Base-by-base conservation (phyloP, 1,140 invertebrate genomes). In the Hypothenemus hampei region DNA sequence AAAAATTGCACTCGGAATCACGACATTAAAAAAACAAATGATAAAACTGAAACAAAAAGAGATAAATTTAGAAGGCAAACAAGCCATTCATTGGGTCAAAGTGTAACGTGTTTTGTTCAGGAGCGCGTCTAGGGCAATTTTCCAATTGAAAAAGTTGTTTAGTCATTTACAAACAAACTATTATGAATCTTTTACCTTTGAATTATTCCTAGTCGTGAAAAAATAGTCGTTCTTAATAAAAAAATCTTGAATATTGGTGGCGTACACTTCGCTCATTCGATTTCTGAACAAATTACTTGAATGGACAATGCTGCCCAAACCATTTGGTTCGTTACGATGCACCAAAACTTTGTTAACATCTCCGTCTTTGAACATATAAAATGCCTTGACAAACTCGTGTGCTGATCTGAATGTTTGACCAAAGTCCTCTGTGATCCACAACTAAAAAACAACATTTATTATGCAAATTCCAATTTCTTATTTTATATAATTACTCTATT, bases 211-310 rank as follows among this genome's bases (percentile, higher is more conserved):
- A 0, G 85, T 87, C 0, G 84, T 89, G 74, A 94, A 93, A 80
- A 92, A 83, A 66, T 86, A 93, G 57, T 91, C 85, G 5, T 83
- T 87, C 65, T 81, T 83, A 3, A 91, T 78, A 67, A 88, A 83
- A 71, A 94, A 91, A 63, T 93, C 86, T 65, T 86, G 80, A 4
- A 91, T 82, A 57, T 84, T 78, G 0, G 75, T 73, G 22, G 89
- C 81, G 20, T 89, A 70, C 6, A 78, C 70, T 20, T 73, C 70
- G 21, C 76, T 72, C 37, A 69, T 65, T 15, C 63, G 65, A 40
- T 62, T 52, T 37, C 68, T 61, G 53, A 76, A 76, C 45, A 78
- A 58, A 68, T 63, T 44, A 50, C 54, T 58, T 55, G 67, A 76
- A 77, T 81, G 71, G 41, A 85, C 61, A 1, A 92, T 77, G 0